Evolutionary conservation across 1,140 invertebrate genomes (phyloP).

Genomic region (Anadara kagoshimensis): DNA sequence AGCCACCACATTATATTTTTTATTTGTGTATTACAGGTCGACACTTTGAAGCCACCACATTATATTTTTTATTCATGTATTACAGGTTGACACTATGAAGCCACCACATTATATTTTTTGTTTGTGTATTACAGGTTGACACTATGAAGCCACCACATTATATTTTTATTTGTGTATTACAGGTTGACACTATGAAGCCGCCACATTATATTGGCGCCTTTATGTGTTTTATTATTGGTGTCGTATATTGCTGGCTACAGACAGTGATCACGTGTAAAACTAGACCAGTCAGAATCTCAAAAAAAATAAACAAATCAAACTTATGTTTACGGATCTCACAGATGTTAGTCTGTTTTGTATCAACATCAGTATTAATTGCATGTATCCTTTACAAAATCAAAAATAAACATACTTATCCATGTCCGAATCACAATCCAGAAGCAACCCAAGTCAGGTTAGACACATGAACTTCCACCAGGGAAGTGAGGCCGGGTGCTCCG

Average conservation of each 20-base stretch:
- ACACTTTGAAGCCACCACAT: too few species aligned
- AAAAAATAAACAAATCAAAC: constrained; percentile 74
- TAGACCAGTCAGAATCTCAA: constrained; percentile 70
- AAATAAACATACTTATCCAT: too few species aligned
- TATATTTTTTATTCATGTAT: too few species aligned
- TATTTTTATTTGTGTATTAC: not conserved
- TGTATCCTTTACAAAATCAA: constrained; percentile 64
- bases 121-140: too few species aligned
- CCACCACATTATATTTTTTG: too few species aligned
- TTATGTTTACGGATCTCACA: constrained; percentile 74
- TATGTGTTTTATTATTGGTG: constrained; percentile 80
- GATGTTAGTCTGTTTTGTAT: constrained; percentile 76
- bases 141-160: too few species aligned
- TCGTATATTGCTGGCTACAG: constrained; percentile 81
- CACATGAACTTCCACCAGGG: too few species aligned
- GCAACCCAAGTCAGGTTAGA: too few species aligned
- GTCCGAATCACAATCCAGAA: too few species aligned
- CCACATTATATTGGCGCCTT: constrained; percentile 84
- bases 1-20: too few species aligned
- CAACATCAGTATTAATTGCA: constrained; percentile 77
- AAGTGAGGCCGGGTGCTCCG: too few species aligned
- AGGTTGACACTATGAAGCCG: constrained; percentile 80
- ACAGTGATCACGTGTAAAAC: constrained; percentile 78
- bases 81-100: too few species aligned
- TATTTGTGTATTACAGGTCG: constrained; percentile 17